Base-by-base conservation (phyloP, 2,113 vertebrate genomes). In the Pituophis catenifer region DNA sequence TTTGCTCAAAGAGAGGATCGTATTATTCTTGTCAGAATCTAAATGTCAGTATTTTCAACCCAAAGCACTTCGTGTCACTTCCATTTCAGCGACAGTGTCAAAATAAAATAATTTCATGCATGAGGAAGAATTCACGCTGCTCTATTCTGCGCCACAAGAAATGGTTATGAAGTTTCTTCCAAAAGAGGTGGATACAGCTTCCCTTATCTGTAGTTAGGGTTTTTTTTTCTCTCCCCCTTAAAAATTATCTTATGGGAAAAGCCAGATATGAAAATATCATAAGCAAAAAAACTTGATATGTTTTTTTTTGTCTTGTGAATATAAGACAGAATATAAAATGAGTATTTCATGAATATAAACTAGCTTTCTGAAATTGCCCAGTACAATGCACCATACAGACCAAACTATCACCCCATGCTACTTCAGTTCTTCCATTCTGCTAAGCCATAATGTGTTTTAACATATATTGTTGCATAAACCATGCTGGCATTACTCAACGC, bases 101-200 rank as follows among this genome's bases (percentile, higher is more conserved):
- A 96, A 94, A 91, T 94, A 89, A 95, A 96, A 94, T 94, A 1
- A 95, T 92, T 94, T 95, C 57, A 94, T 89, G 86, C 89, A 90
- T 81, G 89, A 50, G 65, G 88, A 87, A 95, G 55, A 86, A 96
- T 94, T 85, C 48, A 50, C 50, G 75, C 91, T 93, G 93, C 88
- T 92, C 95, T 93, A 91, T 89, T 93, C 59, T 86, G 65, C 93
- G 85, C 90, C 93, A 88, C 26, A 90, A 93, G 75, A 93, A 81
- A 62, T 52, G 86, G 9, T 65, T 38, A 29, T 29, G 0, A 0
- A 89, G 89, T 90, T 26, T 58, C 33, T 89, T 92, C 50, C 55
- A 70, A 93, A 19, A 10, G n/a, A 95, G 81, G 54, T 12, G 54
- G 91, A 53, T 57, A 33, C 75, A 93, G 92, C 53, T 38, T 44